These are phyloP conservation scores for Frieseomelitta varia DNA, from an alignment of 1,140 invertebrate genomes.

Conservation along the genomic window DNA sequence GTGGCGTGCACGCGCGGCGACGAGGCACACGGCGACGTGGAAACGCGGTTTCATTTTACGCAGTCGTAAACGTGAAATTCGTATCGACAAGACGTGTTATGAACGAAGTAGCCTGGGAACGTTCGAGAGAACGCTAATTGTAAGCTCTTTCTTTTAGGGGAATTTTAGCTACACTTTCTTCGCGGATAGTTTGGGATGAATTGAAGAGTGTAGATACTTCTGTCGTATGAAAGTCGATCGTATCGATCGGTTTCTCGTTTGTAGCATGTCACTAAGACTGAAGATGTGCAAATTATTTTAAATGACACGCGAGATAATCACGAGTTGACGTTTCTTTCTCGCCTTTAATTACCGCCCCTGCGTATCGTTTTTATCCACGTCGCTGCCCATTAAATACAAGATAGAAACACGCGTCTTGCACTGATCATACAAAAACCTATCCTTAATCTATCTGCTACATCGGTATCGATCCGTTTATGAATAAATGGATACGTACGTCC, in stretches of 20 bases:
- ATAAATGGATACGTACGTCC: neutral
- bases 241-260: neutral
- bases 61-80: slow-evolving; percentile 64
- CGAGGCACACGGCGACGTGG: neutral
- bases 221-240: slow-evolving; percentile 12
- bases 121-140: slow-evolving; percentile 1
- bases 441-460: neutral
- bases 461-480: neutral
- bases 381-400: no score
- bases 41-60: slow-evolving; percentile 60
- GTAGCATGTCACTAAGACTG: neutral
- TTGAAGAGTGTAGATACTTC: neutral
- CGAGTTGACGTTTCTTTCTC: neutral
- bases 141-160: neutral
- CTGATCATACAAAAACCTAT: neutral
- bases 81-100: slow-evolving; percentile 48
- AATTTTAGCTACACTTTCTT: slow-evolving; percentile 3
- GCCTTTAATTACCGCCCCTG: neutral
- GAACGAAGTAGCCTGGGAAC: slow-evolving; percentile 39
- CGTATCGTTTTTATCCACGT: neutral
- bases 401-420: no score
- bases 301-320: neutral
- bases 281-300: neutral
- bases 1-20: slow-evolving; percentile 9
- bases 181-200: neutral